Evolutionary conservation across 2,797 vertebrate species (phyloP).

Genomic region (Mionectes olivaceus): DNA sequence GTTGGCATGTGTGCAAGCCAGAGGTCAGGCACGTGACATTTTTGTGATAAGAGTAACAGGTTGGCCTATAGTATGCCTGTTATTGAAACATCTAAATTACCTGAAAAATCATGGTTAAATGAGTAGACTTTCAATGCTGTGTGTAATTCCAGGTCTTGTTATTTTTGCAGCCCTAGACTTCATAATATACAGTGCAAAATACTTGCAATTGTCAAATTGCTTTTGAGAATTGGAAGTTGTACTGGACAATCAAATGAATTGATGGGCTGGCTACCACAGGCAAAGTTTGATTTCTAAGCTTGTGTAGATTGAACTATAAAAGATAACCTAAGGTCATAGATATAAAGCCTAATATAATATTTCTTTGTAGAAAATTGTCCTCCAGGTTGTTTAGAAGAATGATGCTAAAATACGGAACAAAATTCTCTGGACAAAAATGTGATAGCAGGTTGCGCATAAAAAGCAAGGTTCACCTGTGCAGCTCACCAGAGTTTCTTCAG

Average conservation of each 20-base stretch:
- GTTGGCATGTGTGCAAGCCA: not conserved
- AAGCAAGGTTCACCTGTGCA: not conserved
- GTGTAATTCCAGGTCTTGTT: not conserved
- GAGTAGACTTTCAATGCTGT: not conserved
- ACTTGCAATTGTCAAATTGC: conserved; percentile 57
- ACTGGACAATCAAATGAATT: conserved; percentile 48
- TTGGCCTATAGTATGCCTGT: conserved; percentile 21
- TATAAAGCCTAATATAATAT: conserved; percentile 58
- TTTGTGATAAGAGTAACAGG: conserved; percentile 8
- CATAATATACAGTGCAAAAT: conserved; percentile 14
- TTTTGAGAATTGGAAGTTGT: conserved; percentile 60
- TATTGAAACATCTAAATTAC: conserved; percentile 28
- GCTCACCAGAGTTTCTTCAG: not conserved
- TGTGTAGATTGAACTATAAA: conserved; percentile 41
- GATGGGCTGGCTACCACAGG: conserved; percentile 41
- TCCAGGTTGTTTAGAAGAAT: conserved; percentile 43
- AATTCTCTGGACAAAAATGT: conserved; percentile 22
- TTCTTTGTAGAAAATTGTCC: conserved; percentile 56
- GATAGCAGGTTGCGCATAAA: conserved; percentile 14
- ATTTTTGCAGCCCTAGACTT: conserved; percentile 35
- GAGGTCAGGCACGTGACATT: not conserved
- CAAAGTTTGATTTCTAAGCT: conserved; percentile 57
- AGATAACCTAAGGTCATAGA: conserved; percentile 54
- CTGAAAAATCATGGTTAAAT: conserved; percentile 24
- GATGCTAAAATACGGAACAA: conserved; percentile 47